Conservation (phyloP, 2,797 vertebrate species). For the Pempheris klunzingeri region DNA sequence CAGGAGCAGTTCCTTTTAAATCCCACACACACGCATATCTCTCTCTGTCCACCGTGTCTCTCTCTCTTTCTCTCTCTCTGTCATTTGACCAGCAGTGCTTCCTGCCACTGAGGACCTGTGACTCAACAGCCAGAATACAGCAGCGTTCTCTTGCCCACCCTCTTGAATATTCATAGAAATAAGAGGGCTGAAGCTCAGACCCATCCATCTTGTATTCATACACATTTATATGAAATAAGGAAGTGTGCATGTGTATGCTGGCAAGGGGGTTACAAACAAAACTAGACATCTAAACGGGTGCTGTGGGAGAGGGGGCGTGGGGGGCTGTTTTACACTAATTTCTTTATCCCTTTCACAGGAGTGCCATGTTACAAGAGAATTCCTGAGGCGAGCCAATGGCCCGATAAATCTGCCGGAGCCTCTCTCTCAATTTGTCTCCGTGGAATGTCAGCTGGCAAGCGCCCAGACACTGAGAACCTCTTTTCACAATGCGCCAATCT, state of each 20-base stretch:
- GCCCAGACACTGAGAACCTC: conserved; percentile 84
- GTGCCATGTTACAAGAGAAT: conserved; percentile 87
- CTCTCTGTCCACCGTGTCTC: conserved; percentile 41
- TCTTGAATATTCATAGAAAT: conserved; percentile 85
- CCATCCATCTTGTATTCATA: conserved; percentile 71
- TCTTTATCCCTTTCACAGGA: conserved; percentile 87
- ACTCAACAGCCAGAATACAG: conserved; percentile 85
- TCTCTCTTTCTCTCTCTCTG: conserved; percentile 72
- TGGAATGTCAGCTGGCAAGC: conserved; percentile 88
- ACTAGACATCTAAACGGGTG: conserved; percentile 64
- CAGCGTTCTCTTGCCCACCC: conserved; percentile 77
- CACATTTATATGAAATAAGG: conserved; percentile 67
- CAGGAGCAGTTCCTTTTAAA: conserved; percentile 85
- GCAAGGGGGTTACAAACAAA: conserved; percentile 31
- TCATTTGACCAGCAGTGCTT: conserved; percentile 87
- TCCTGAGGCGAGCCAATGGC: conserved; percentile 87
- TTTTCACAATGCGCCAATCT: conserved; percentile 85
- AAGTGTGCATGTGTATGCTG: conserved; percentile 26
- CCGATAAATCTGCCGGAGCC: conserved; percentile 87
- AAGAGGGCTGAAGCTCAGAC: conserved; percentile 75
- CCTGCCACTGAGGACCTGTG: conserved; percentile 86
- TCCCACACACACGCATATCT: conserved; percentile 78
- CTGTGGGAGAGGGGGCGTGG: conserved; percentile 51
- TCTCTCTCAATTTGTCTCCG: conserved; percentile 86
- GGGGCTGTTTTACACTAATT: conserved; percentile 85